A percentile compares a stretch with the other conserved stretches of the same genome.
Conservation (phyloP, 2,888 invertebrate species). For the Cheilosia grossa region DNA sequence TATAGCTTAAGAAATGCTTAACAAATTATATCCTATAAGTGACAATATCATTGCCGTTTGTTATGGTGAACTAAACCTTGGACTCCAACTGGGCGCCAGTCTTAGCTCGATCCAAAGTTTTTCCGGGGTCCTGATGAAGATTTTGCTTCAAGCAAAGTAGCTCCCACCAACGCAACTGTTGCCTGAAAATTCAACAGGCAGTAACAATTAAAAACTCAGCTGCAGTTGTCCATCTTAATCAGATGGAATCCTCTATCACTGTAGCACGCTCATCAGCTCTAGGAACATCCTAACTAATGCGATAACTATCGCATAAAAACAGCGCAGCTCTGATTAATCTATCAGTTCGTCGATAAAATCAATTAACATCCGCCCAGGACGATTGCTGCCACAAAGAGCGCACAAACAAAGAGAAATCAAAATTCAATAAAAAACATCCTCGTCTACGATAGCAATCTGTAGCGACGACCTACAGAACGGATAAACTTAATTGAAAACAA, state of each 20-base stretch:
- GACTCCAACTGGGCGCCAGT: too few relatives aligned
- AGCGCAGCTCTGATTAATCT: slow-evolving; percentile 15
- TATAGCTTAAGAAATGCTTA: too few relatives aligned
- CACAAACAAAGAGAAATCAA: slow-evolving; percentile 15
- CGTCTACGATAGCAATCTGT: slow-evolving; percentile 30
- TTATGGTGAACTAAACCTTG: too few relatives aligned
- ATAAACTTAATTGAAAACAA: slow-evolving; percentile 69
- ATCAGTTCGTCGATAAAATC: slow-evolving; percentile 28
- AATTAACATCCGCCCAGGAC: slow-evolving; percentile 25
- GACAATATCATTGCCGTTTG: too few relatives aligned
- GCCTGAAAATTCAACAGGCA: too few relatives aligned
- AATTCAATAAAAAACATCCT: slow-evolving; percentile 25
- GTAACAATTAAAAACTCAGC: too few relatives aligned
- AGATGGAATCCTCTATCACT: not conserved
- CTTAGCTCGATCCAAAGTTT: too few relatives aligned
- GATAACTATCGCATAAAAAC: not conserved
- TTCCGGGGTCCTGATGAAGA: too few relatives aligned
- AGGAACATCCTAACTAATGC: not conserved
- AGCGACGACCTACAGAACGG: slow-evolving; percentile 22
- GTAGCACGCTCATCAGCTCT: not conserved
- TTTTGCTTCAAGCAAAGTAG: too few relatives aligned
- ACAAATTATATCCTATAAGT: too few relatives aligned
- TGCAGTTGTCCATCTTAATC: not conserved
- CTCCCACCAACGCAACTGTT: too few relatives aligned
- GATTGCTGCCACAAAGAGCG: slow-evolving; percentile 1